phyloP scores from a whole-genome alignment of 2,888 invertebrate genomes.

The Eurytoma adleriae region DNA sequence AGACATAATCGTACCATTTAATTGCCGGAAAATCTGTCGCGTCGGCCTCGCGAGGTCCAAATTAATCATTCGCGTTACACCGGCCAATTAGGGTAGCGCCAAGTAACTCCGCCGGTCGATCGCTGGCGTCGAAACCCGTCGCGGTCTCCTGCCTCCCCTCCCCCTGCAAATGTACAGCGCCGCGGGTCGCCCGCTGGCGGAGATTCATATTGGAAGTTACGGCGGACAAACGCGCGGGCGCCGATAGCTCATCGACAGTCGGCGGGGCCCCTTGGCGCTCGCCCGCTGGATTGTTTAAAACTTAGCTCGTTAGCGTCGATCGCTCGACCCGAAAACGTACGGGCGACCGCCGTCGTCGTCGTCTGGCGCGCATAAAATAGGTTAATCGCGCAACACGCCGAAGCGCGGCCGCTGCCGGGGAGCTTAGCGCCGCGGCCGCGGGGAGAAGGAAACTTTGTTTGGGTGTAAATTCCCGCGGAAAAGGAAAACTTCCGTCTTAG shows the following conservation, averaged over 20 bases:
- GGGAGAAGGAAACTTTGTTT: conserved; percentile 45
- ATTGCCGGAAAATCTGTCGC: no score
- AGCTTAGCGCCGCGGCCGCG: conserved; percentile 35
- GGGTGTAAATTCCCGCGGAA: conserved; percentile 50
- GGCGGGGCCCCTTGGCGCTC: not conserved
- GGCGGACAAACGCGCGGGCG: not conserved
- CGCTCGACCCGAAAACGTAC: conserved; percentile 45
- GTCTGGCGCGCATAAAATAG: conserved; percentile 52
- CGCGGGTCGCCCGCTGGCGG: conserved; percentile 30
- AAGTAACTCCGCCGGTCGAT: no score
- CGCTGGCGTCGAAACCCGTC: no score
- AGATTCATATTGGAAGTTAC: conserved; percentile 56
- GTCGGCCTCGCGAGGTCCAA: no score
- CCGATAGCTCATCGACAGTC: conserved; percentile 52
- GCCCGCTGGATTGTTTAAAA: conserved; percentile 55
- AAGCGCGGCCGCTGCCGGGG: not conserved
- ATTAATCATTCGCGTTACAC: no score
- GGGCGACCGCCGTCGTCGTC: conserved; percentile 20
- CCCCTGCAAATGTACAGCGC: conserved; percentile 20
- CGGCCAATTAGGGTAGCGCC: no score
- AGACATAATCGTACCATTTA: no score
- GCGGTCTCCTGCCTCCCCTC: no score
- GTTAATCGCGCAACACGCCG: conserved; percentile 57
- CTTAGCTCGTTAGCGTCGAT: conserved; percentile 62
- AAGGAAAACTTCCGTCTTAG: conserved; percentile 39